Conservation (phyloP, 2,888 invertebrate species). For the Harpagoxenus sublaevis region DNA sequence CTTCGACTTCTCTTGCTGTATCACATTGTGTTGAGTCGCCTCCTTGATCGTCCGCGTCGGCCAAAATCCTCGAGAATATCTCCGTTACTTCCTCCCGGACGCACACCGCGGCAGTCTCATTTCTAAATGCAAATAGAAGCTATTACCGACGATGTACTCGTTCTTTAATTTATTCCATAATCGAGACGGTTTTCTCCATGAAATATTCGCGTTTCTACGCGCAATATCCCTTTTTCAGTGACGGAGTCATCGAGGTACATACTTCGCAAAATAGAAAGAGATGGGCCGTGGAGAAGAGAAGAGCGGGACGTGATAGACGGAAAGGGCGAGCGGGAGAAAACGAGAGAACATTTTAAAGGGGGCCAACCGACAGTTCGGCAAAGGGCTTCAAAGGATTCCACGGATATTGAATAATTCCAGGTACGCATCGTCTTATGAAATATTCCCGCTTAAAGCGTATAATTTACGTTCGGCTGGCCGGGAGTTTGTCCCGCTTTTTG, state of each 20-base stretch:
- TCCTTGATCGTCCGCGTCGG: not conserved
- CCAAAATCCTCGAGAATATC: not conserved
- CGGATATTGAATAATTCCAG: slow-evolving; percentile 72
- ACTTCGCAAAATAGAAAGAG: slow-evolving; percentile 9
- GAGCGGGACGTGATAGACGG: slow-evolving; percentile 11
- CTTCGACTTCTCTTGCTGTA: not conserved
- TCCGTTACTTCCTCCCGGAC: slow-evolving; percentile 9
- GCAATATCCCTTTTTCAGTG: slow-evolving; percentile 41
- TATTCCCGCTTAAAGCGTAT: slow-evolving; percentile 57
- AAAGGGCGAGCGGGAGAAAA: not conserved
- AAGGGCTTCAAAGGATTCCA: slow-evolving; percentile 67
- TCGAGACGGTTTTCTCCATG: slow-evolving; percentile 32
- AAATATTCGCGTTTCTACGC: slow-evolving; percentile 15
- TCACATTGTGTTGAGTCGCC: not conserved
- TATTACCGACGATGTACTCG: slow-evolving; percentile 36
- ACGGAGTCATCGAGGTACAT: slow-evolving; percentile 41
- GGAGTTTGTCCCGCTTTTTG: not conserved
- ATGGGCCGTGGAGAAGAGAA: slow-evolving; percentile 3
- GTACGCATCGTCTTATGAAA: slow-evolving; percentile 65
- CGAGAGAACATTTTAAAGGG: slow-evolving; percentile 40
- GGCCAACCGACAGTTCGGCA: slow-evolving; percentile 53
- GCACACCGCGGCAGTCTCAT: slow-evolving; percentile 30
- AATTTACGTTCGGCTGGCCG: slow-evolving; percentile 30
- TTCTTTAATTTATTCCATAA: slow-evolving; percentile 63
- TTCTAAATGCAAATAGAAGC: slow-evolving; percentile 56